Conservation (phyloP, 2,888 invertebrate species). For the Drosophila eohydei region DNA sequence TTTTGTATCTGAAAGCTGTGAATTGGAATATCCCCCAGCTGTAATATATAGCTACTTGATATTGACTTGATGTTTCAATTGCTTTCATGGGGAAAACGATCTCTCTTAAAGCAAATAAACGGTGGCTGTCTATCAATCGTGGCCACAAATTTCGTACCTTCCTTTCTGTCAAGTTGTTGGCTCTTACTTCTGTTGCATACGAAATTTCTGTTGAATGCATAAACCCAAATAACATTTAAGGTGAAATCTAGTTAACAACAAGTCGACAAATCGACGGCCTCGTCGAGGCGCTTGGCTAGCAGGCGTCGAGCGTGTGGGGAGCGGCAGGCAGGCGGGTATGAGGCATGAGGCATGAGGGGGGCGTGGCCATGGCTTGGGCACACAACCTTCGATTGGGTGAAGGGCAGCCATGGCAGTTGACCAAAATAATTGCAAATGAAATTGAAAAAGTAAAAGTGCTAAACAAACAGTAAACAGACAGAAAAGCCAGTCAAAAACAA, state of each 20-base stretch:
- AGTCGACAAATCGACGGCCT: constrained; percentile 22
- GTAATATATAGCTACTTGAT: neutral
- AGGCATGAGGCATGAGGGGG: neutral
- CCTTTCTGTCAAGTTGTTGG: constrained; percentile 5
- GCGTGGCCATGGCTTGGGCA: neutral
- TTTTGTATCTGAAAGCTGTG: neutral
- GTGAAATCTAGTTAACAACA: constrained; percentile 39
- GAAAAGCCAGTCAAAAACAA: constrained; percentile 13
- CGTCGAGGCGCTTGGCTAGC: neutral
- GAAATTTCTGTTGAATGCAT: constrained; percentile 37
- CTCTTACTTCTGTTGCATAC: constrained; percentile 24
- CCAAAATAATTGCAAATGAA: constrained; percentile 58
- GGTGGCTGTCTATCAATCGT: neutral
- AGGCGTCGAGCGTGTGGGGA: neutral
- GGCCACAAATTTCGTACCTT: constrained; percentile 2
- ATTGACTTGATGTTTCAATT: neutral
- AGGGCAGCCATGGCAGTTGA: constrained; percentile 46
- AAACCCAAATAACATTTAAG: constrained; percentile 28
- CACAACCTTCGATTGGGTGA: constrained; percentile 51
- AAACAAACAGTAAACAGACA: constrained; percentile 29
- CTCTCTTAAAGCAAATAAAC: constrained; percentile 5
- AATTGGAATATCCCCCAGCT: neutral
- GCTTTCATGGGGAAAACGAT: neutral
- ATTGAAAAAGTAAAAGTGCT: constrained; percentile 65
- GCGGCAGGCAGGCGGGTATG: neutral